Conservation (phyloP, 1,140 invertebrate species). For the Caenorhabditis inopinata region DNA sequence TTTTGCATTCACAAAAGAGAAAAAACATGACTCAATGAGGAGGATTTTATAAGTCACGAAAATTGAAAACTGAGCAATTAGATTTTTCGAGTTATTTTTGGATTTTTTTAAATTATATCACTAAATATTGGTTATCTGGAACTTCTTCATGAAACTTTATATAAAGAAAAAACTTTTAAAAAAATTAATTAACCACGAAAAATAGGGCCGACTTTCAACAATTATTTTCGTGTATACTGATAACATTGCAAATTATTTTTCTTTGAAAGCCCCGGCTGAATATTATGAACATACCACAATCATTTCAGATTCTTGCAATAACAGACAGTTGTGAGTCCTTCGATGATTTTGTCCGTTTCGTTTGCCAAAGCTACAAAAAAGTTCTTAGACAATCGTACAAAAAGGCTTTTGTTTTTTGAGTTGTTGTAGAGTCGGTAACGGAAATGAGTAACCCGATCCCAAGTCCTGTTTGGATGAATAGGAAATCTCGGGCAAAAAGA, state of each 20-base stretch:
- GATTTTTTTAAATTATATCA: too few relatives aligned
- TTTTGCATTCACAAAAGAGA: too few relatives aligned
- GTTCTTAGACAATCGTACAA: constrained; percentile 15
- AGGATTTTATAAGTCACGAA: too few relatives aligned
- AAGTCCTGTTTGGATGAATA: not conserved
- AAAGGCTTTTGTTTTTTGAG: not conserved
- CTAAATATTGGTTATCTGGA: too few relatives aligned
- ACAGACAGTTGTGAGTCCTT: constrained; percentile 80
- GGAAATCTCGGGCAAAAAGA: constrained; percentile 34
- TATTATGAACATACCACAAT: constrained; percentile 74
- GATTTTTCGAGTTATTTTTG: too few relatives aligned
- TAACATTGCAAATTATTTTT: not conserved
- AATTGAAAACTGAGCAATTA: too few relatives aligned
- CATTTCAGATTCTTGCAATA: constrained; percentile 83
- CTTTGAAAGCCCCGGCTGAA: not conserved
- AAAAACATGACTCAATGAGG: too few relatives aligned
- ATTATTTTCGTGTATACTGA: too few relatives aligned
- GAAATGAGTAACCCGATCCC: constrained; percentile 7
- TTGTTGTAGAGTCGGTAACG: not conserved
- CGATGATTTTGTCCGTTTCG: constrained; percentile 73
- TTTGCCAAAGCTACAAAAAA: constrained; percentile 79
- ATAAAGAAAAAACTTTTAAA: too few relatives aligned
- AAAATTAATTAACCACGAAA: too few relatives aligned
- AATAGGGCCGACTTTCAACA: too few relatives aligned
- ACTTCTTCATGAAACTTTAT: too few relatives aligned